Conservation (phyloP, 2,113 vertebrate genomes). For the Neodontobutis hainanensis region DNA sequence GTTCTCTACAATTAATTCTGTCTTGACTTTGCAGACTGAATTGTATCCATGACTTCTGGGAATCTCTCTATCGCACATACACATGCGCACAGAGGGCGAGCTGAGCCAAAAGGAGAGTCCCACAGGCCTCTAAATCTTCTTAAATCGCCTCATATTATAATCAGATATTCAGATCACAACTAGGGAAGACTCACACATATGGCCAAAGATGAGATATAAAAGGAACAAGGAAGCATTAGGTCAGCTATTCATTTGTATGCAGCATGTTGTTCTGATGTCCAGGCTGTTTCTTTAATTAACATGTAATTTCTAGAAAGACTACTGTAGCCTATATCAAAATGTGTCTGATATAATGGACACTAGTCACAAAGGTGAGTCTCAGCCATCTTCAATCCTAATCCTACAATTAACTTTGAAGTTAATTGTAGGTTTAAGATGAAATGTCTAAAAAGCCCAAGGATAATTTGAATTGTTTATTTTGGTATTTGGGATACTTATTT, state of each 20-base stretch:
- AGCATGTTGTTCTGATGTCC: too few relatives aligned
- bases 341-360: too few relatives aligned
- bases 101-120: slow-evolving; percentile 66
- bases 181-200: slow-evolving; percentile 60
- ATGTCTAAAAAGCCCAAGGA: too few relatives aligned
- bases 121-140: slow-evolving; percentile 67
- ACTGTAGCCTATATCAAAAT: too few relatives aligned
- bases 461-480: too few relatives aligned
- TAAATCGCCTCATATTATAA: slow-evolving; percentile 73
- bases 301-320: neutral
- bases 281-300: neutral
- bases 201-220: slow-evolving; percentile 58
- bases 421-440: too few relatives aligned
- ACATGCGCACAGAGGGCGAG: slow-evolving; percentile 19
- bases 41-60: slow-evolving; percentile 37
- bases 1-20: slow-evolving; percentile 35
- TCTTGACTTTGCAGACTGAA: slow-evolving; percentile 37
- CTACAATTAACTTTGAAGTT: too few relatives aligned
- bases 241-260: slow-evolving; percentile 28
- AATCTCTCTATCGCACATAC: slow-evolving; percentile 13
- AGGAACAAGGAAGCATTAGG: slow-evolving; percentile 56
- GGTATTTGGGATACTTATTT: too few relatives aligned
- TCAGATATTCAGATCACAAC: slow-evolving; percentile 73
- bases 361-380: too few relatives aligned
- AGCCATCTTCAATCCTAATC: too few relatives aligned